Percentiles rank a stretch among this genome's conserved stretches.
phyloP scores from a whole-genome alignment of 2,113 vertebrate species.

The Bombycilla garrulus region DNA sequence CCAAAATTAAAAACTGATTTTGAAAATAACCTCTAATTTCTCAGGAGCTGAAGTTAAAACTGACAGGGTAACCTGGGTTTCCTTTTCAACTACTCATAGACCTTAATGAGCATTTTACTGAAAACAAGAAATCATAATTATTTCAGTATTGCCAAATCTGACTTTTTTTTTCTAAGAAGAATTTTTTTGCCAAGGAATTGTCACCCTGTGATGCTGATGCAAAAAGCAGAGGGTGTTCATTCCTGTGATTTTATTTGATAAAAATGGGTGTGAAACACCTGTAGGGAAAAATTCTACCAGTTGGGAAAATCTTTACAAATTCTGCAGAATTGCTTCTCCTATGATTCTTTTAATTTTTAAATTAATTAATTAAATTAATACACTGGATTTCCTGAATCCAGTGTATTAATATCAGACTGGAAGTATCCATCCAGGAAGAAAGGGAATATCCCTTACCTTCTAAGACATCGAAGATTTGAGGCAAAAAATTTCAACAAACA shows the following conservation, averaged over 20 bases:
- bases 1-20: background rate
- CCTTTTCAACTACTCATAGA: background rate
- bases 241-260: background rate
- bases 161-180: background rate
- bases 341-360: background rate
- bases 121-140: background rate
- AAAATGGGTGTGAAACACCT: background rate
- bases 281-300: background rate
- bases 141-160: background rate
- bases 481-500: background rate
- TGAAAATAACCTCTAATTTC: background rate
- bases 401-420: background rate
- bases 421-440: background rate
- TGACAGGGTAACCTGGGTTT: accelerated
- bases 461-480: background rate
- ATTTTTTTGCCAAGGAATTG: background rate
- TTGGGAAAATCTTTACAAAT: background rate
- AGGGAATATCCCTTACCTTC: background rate
- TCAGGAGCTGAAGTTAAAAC: background rate
- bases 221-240: background rate
- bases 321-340: background rate
- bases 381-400: background rate
- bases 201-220: background rate
- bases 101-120: background rate
- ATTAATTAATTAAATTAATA: no score